Base-by-base conservation (phyloP, 2,113 vertebrate species). In the Copsychus sechellarum region DNA sequence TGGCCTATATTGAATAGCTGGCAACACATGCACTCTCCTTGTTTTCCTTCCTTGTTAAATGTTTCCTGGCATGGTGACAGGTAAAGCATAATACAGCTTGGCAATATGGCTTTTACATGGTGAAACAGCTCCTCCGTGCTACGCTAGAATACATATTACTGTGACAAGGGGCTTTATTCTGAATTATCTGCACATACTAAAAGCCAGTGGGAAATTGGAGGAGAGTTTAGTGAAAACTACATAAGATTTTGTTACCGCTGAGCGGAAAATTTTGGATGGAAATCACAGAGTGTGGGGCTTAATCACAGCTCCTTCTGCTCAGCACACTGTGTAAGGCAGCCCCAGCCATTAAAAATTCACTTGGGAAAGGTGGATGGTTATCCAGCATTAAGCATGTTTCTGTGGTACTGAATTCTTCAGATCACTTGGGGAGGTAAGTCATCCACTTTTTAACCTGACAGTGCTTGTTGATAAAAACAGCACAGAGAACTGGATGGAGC, bases 21-120 rank as follows among this genome's bases (percentile, higher is more conserved):
- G 88, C 90, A 96, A 94, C 86, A 92, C 85, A 94, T 11, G 36
- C 69, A 64, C 88, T 94, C 57, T 58, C 79, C 80, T 92, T 95
- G 93, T 93, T 81, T 93, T 80, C 64, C 81, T 91, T 81, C 72
- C 79, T 65, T 31, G 85, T 81, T 79, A 92, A 96, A 96, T 72
- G 74, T 77, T 94, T 95, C 80, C 95, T 96, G 96, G 95, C 93
- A 95, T 65, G 77, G 93, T 96, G 95, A 97, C 95, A 96, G 95
- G 76, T 95, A 93, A 93, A 96, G 92, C 93, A 95, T 96, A 95
- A 97, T 92, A 96, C 95, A 96, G 90, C 93, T 92, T 96, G 94
- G 95, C 95, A 97, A 96, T 94, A 90, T 88, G 95, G 95, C 90
- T 96, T 92, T 96, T 96, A 93, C 93, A 88, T 86, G 86, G 93